Evolutionary conservation across 2,113 vertebrate species (phyloP).

Genomic region (Lagenorhynchus albirostris): DNA sequence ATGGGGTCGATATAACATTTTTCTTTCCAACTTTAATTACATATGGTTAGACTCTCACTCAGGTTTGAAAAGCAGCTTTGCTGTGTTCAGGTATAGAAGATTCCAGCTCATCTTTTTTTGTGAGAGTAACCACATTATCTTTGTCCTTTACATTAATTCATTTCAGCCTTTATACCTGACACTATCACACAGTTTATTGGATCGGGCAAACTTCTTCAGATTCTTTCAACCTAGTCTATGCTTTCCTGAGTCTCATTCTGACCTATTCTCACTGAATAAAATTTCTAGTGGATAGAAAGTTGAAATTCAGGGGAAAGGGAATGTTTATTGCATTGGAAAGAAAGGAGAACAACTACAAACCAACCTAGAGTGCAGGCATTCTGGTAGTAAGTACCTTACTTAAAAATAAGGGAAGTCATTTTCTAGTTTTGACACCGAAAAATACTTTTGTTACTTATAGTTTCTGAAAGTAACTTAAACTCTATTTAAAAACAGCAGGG

Average conservation of each 20-base stretch:
- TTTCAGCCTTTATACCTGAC: accelerated
- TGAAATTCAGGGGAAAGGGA: not conserved
- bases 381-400: not conserved
- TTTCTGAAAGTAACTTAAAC: not conserved
- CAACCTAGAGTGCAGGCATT: not conserved
- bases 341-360: not conserved
- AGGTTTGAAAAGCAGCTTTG: not conserved
- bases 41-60: not conserved
- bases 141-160: not conserved
- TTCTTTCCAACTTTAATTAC: not conserved
- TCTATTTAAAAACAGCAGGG: not conserved
- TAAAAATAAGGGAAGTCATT: not conserved
- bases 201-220: accelerated
- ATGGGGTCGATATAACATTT: not conserved
- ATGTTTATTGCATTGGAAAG: not conserved
- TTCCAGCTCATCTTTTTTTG: not conserved
- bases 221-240: not conserved
- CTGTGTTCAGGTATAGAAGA: not conserved
- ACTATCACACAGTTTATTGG: accelerated
- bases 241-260: not conserved
- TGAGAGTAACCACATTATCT: accelerated
- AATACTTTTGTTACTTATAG: not conserved
- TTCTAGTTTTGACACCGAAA: not conserved
- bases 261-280: not conserved
- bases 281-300: not conserved